Evolutionary conservation across 2,888 invertebrate genomes (phyloP).

Genomic region (Torymus auratus): DNA sequence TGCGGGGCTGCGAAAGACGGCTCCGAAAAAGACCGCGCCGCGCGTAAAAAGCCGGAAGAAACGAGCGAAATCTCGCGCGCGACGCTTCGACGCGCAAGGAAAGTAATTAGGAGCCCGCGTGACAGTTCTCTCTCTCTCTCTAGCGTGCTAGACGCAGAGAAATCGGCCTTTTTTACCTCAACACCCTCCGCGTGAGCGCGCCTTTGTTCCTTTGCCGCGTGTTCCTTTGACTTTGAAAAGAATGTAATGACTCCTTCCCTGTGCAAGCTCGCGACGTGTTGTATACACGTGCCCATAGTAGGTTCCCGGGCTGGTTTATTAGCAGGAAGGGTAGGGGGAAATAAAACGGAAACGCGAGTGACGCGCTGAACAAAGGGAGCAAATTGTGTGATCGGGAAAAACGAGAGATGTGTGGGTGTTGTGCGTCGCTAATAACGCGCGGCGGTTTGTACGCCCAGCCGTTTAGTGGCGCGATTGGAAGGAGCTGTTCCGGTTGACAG

Average conservation of each 20-base stretch:
- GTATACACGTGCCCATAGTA: too few species aligned
- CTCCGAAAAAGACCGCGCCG: background rate
- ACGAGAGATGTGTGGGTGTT: too few species aligned
- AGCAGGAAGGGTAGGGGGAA: background rate
- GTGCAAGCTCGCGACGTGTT: too few species aligned
- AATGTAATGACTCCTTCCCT: background rate
- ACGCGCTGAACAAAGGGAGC: background rate
- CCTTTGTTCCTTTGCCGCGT: constrained; percentile 17
- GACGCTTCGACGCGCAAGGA: constrained; percentile 27
- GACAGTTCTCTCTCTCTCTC: constrained; percentile 7
- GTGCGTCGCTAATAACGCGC: background rate
- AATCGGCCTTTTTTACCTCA: constrained; percentile 30
- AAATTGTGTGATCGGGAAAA: background rate
- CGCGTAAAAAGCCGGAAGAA: background rate
- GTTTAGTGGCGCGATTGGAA: background rate
- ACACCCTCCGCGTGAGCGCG: background rate
- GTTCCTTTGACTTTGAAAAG: constrained; percentile 11
- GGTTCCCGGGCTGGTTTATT: too few species aligned
- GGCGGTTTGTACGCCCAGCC: background rate
- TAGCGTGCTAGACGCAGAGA: constrained; percentile 35
- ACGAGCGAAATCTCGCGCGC: constrained; percentile 18
- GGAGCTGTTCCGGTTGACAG: too few species aligned
- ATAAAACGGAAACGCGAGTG: background rate
- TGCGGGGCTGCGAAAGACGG: background rate
- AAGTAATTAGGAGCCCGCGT: constrained; percentile 49